Percentiles rank a stretch among this genome's conserved stretches.
phyloP scores from a whole-genome alignment of 2,888 invertebrate species.

The Miltochrista miniata region DNA sequence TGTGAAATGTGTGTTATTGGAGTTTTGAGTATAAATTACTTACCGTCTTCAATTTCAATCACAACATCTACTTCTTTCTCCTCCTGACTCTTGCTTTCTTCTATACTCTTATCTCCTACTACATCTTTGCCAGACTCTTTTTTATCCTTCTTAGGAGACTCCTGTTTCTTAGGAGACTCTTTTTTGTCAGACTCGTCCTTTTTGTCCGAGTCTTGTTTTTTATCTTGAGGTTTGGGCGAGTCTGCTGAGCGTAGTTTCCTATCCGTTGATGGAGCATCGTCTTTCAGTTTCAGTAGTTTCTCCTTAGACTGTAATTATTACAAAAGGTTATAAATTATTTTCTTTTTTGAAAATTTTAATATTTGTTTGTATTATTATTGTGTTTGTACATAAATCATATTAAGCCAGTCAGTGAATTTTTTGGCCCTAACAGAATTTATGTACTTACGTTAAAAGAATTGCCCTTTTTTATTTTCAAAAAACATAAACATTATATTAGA shows the following conservation, averaged over 20 bases:
- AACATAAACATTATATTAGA: not conserved
- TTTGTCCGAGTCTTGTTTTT: constrained; percentile 34
- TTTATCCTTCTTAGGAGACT: constrained; percentile 59
- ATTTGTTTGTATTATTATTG: too few relatives aligned
- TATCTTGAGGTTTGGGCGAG: constrained; percentile 57
- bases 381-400: too few relatives aligned
- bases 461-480: too few relatives aligned
- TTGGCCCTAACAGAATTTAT: too few relatives aligned
- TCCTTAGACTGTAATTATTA: constrained; percentile 63
- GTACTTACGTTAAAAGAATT: too few relatives aligned
- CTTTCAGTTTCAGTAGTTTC: constrained; percentile 67
- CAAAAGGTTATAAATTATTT: not conserved
- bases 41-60: constrained; percentile 60
- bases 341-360: too few relatives aligned
- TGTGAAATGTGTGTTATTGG: too few relatives aligned
- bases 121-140: constrained; percentile 8
- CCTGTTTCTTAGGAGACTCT: constrained; percentile 33
- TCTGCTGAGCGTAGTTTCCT: constrained; percentile 67
- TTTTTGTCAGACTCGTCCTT: constrained; percentile 20
- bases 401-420: too few relatives aligned
- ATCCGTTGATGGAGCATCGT: constrained; percentile 54
- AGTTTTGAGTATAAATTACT: constrained; percentile 25
- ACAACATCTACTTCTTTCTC: constrained; percentile 50
- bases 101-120: constrained; percentile 26
- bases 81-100: constrained; percentile 32